Percentiles rank a stretch among this genome's conserved stretches.
phyloP scores from a whole-genome alignment of 2,888 invertebrate species.

The Crocallis elinguaria region DNA sequence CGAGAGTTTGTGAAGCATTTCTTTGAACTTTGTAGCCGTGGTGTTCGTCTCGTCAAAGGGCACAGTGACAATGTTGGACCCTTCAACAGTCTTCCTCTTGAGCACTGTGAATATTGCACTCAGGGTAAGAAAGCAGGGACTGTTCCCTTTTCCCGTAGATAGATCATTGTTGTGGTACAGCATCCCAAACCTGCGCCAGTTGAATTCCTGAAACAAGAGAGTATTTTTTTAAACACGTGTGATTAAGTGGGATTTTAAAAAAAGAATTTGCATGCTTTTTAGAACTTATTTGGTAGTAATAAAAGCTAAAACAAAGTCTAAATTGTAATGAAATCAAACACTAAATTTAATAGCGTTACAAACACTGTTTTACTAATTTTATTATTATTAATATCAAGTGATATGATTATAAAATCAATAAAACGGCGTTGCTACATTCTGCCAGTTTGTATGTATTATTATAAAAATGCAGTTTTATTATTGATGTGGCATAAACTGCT shows the following conservation, averaged over 20 bases:
- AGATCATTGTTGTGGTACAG: constrained; percentile 89
- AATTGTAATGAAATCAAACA: too few species aligned
- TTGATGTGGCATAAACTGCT: too few species aligned
- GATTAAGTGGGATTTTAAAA: not conserved
- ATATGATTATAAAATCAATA: too few species aligned
- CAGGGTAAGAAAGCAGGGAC: constrained; percentile 91
- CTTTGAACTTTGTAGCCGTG: constrained; percentile 81
- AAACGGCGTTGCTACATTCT: too few species aligned
- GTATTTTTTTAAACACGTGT: not conserved
- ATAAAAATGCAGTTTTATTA: too few species aligned
- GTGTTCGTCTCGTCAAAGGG: constrained; percentile 87
- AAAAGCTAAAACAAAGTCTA: too few species aligned
- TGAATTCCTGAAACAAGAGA: constrained; percentile 85
- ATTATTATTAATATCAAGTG: too few species aligned
- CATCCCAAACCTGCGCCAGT: constrained; percentile 89
- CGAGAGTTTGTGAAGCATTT: constrained; percentile 86
- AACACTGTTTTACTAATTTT: too few species aligned
- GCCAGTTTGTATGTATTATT: too few species aligned
- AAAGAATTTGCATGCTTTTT: not conserved
- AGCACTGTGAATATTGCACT: constrained; percentile 86
- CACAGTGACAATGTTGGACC: constrained; percentile 80
- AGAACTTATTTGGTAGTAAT: too few species aligned
- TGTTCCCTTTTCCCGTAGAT: constrained; percentile 87
- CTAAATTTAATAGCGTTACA: too few species aligned
- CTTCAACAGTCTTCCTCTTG: constrained; percentile 65